These are phyloP conservation scores for Eristalis pertinax DNA, from an alignment of 2,888 invertebrate genomes.

Conservation along the genomic window DNA sequence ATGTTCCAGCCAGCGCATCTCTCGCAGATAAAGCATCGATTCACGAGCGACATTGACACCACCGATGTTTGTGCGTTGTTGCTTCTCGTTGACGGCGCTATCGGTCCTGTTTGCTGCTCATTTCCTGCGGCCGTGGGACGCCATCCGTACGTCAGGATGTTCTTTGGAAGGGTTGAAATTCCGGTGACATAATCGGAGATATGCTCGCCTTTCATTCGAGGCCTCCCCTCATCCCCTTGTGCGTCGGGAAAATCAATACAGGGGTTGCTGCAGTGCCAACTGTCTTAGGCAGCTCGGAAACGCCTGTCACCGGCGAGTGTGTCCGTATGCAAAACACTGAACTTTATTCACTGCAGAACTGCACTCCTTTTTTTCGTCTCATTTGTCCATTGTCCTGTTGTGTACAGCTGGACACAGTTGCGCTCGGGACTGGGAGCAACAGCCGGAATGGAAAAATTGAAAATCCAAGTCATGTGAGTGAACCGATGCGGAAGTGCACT, in stretches of 20 bases:
- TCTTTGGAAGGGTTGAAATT: slow-evolving; percentile 42
- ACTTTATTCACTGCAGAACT: slow-evolving; percentile 20
- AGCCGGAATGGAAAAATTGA: slow-evolving; percentile 25
- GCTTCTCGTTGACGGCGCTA: background rate
- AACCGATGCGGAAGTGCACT: background rate
- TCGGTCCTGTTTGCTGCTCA: slow-evolving; percentile 47
- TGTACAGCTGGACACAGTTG: background rate
- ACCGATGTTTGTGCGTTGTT: background rate
- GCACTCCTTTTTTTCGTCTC: background rate
- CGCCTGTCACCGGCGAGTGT: slow-evolving; percentile 30
- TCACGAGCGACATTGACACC: slow-evolving; percentile 43
- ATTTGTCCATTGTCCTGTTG: background rate
- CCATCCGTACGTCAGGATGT: background rate
- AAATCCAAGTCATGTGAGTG: slow-evolving; percentile 17
- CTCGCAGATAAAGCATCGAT: slow-evolving; percentile 32
- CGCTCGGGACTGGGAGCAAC: background rate
- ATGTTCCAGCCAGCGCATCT: slow-evolving; percentile 13
- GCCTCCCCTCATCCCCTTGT: slow-evolving; percentile 15
- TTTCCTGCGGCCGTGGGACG: background rate
- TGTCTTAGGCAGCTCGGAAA: slow-evolving; percentile 38
- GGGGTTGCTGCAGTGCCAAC: slow-evolving; percentile 22
- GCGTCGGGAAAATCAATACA: slow-evolving; percentile 47
- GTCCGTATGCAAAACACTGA: slow-evolving; percentile 51
- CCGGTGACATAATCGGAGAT: slow-evolving; percentile 43
- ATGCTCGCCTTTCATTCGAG: slow-evolving; percentile 32